These are phyloP conservation scores for Neodontobutis hainanensis DNA, from an alignment of 2,113 vertebrate species.

Conservation along the genomic window DNA sequence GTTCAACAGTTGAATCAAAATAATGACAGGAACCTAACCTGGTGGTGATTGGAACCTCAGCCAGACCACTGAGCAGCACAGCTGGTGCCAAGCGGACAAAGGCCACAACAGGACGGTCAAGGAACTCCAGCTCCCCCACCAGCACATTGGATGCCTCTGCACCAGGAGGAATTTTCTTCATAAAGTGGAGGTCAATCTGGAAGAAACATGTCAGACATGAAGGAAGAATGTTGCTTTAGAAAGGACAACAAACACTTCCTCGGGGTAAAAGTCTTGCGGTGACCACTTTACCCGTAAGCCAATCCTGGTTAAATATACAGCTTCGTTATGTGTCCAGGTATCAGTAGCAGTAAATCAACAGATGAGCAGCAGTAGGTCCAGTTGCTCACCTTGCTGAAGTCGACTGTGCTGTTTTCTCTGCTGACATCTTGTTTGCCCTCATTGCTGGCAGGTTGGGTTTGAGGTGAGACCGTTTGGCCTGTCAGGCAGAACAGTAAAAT, in stretches of 20 bases:
- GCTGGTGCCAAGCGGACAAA: constrained; percentile 94
- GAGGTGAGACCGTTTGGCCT: constrained; percentile 95
- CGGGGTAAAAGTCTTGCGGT: constrained; percentile 11
- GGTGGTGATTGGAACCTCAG: constrained; percentile 96
- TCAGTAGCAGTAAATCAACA: constrained; percentile 57
- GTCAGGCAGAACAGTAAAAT: constrained; percentile 62
- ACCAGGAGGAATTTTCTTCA: constrained; percentile 98
- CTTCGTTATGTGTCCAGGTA: constrained; percentile 32
- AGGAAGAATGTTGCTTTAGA: not conserved
- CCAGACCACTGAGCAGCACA: constrained; percentile 90
- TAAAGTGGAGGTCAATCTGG: constrained; percentile 97
- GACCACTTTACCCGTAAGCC: constrained; percentile 55
- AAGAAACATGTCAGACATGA: not conserved
- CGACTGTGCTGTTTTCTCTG: constrained; percentile 96
- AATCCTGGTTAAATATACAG: constrained; percentile 56
- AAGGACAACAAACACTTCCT: constrained; percentile 27
- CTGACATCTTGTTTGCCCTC: constrained; percentile 94
- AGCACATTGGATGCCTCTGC: constrained; percentile 97
- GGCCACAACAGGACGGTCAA: constrained; percentile 93
- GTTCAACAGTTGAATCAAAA: not conserved
- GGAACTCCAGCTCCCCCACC: constrained; percentile 94
- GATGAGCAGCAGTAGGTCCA: constrained; percentile 43
- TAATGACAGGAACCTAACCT: constrained; percentile 76
- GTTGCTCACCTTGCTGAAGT: constrained; percentile 93
- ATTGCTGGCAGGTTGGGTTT: constrained; percentile 85